phyloP scores from a whole-genome alignment of 2,797 vertebrate genomes.

The Sparidentex hasta region DNA sequence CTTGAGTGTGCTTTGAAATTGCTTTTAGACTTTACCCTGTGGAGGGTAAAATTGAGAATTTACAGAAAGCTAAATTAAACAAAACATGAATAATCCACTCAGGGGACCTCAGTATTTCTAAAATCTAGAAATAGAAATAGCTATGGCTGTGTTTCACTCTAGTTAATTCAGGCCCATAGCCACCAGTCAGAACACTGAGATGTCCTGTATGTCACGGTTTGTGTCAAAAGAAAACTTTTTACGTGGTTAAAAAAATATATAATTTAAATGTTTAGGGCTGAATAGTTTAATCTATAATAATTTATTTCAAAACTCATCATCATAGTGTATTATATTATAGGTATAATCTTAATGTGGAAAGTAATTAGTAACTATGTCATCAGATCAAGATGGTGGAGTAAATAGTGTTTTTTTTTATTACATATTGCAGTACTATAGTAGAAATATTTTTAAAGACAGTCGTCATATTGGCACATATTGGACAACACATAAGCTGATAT shows the following conservation, averaged over 20 bases:
- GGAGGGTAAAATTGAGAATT: neutral
- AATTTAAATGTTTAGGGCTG: neutral
- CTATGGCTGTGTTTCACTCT: neutral
- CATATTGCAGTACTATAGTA: no score
- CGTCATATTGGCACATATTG: no score
- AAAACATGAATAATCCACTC: neutral
- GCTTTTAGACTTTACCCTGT: neutral
- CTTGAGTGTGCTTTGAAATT: neutral
- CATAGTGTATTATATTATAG: neutral
- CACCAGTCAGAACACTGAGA: neutral
- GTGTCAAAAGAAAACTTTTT: neutral
- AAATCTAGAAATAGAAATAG: neutral
- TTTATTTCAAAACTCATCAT: neutral
- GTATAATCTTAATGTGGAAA: neutral
- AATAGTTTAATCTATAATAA: neutral
- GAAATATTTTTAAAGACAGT: no score
- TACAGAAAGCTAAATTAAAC: neutral
- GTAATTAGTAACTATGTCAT: neutral
- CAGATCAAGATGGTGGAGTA: neutral
- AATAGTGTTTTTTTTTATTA: neutral
- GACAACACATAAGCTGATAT: no score
- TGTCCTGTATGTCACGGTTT: no score
- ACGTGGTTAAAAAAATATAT: neutral
- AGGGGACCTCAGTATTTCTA: neutral
- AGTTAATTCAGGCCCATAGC: neutral